Evolutionary conservation across 1,140 invertebrate species (phyloP).

Genomic region (Pseudomyrmex concolor): DNA sequence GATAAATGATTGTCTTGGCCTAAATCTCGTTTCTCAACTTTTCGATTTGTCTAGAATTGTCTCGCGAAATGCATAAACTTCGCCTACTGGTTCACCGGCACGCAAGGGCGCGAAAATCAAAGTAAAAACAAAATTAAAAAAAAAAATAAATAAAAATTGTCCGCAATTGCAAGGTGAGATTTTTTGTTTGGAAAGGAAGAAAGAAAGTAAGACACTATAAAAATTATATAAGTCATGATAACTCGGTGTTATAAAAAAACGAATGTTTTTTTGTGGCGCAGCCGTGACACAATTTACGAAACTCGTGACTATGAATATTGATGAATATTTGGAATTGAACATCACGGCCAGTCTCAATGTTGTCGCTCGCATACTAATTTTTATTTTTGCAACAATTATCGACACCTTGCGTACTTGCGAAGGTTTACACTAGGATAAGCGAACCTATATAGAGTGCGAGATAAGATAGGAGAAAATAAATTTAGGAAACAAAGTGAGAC

Average conservation of each 20-base stretch:
- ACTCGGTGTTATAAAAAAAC: background rate
- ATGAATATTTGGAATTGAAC: background rate
- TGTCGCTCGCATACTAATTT: background rate
- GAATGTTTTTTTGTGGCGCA: too few species aligned
- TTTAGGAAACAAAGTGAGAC: background rate
- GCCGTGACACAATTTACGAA: too few species aligned
- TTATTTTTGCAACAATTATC: slow-evolving; percentile 1
- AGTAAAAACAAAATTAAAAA: background rate
- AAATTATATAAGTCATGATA: too few species aligned
- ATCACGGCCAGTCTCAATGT: background rate
- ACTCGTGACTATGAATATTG: background rate
- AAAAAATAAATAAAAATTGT: background rate
- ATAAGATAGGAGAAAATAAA: slow-evolving; percentile 23
- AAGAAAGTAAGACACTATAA: too few species aligned
- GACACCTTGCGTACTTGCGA: background rate
- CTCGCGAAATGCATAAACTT: background rate
- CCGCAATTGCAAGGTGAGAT: too few species aligned
- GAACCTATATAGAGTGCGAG: background rate
- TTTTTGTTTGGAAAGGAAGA: too few species aligned
- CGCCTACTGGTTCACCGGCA: background rate
- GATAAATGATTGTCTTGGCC: background rate
- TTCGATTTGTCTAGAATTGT: background rate
- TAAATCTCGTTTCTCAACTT: slow-evolving; percentile 4
- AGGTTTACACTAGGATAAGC: slow-evolving; percentile 18
- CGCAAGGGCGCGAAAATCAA: slow-evolving; percentile 19